A percentile compares a stretch with the other conserved stretches of the same genome.
phyloP scores from a whole-genome alignment of 1,140 invertebrate species.

The Chelonus insularis region DNA sequence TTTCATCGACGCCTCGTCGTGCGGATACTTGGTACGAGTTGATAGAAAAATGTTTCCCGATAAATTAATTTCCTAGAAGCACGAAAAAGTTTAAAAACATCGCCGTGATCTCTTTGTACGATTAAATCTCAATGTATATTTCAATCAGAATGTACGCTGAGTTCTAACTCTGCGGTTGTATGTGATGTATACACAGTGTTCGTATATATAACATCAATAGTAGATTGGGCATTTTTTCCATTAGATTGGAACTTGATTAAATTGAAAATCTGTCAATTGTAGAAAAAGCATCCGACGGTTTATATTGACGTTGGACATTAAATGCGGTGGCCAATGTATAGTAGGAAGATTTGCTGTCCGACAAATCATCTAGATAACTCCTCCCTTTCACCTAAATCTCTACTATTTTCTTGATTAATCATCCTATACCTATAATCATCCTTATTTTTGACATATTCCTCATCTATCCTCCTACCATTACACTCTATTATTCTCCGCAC shows the following conservation, averaged over 20 bases:
- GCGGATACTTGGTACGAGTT: not conserved
- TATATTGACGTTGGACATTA: constrained; percentile 58
- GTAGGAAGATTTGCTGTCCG: constrained; percentile 41
- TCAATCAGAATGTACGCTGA: constrained; percentile 40
- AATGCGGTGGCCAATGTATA: constrained; percentile 39
- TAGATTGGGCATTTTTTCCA: constrained; percentile 58
- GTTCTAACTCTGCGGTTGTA: constrained; percentile 10
- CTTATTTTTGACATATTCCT: constrained; percentile 38
- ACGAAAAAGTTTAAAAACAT: constrained; percentile 34
- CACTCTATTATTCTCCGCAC: too few species aligned
- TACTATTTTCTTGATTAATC: constrained; percentile 34
- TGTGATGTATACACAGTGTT: not conserved
- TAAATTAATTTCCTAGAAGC: constrained; percentile 50
- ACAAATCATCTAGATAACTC: constrained; percentile 54
- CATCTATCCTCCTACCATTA: too few species aligned
- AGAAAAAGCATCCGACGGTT: constrained; percentile 56
- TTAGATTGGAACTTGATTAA: constrained; percentile 60
- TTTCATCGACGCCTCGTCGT: constrained; percentile 23
- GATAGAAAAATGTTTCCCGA: constrained; percentile 39
- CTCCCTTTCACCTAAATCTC: constrained; percentile 18
- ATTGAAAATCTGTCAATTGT: constrained; percentile 62
- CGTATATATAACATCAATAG: constrained; percentile 44
- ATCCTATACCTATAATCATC: constrained; percentile 47
- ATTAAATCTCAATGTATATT: constrained; percentile 51
- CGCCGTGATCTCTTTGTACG: constrained; percentile 37